Base-by-base conservation (phyloP, 23 tunicate species). In the Botrylloides violaceus region DNA sequence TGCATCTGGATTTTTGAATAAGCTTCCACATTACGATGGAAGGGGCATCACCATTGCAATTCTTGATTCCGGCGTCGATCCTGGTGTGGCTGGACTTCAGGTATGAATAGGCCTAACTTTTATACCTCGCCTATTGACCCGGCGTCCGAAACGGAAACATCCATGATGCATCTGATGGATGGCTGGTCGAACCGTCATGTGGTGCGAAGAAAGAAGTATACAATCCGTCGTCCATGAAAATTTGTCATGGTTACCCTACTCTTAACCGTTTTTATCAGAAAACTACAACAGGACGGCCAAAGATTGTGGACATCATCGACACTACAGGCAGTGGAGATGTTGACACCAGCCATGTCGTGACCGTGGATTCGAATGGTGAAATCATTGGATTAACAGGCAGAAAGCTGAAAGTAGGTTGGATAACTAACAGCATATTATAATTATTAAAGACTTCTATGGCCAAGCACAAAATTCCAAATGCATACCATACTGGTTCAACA, bases 251-350 rank as follows among this genome's bases (percentile, higher is more conserved):
- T n/a, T n/a, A n/a, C n/a, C n/a, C n/a, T n/a, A n/a, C n/a, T n/a
- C n/a, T n/a, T n/a, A n/a, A n/a, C n/a, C n/a, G n/a, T n/a, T n/a
- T n/a, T n/a, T n/a, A n/a, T n/a, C n/a, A 86, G 84, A 19, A 78
- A 5, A 84, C 92, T 18, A 49, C 99, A 2, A 79, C 77, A 65
- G 99, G 99, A 20, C 61, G 78, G 38, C 96, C 96, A 36, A 95
- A 95, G 68, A 83, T 95, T 24, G 43, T 95, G 1, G 99, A 95
- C 66, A 82, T 95, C 49, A 81, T 95, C 58, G 99, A 95, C 75
- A 82, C 99, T 22, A 95, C 99, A 31, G 99, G 99, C 3, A 87
- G 96, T 71, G 99, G 99, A 5, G 99, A 95, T 75, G 99, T 95
- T 19, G 86, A 95, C 59, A 95, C 83, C 23, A 79, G 83, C 27